Evolutionary conservation across 1,140 invertebrate species (phyloP).

Genomic region (Drosophila baimaii): DNA sequence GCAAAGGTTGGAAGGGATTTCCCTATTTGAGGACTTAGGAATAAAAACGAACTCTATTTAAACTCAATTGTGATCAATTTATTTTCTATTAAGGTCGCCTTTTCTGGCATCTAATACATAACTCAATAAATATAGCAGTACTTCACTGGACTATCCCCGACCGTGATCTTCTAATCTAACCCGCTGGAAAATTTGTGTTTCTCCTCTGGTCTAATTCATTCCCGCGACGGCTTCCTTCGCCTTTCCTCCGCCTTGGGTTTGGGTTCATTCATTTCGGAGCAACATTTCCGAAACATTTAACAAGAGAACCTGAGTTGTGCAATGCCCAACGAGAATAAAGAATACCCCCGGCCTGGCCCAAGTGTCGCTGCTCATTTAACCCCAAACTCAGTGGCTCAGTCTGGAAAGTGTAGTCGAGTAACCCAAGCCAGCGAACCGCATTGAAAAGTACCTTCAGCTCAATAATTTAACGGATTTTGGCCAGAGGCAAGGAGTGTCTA

Average conservation of each 20-base stretch:
- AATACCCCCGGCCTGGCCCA: slow-evolving; percentile 54
- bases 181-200: slow-evolving; percentile 34
- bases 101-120: neutral
- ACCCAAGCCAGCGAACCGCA: slow-evolving; percentile 76
- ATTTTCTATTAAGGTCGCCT: neutral
- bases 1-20: too few species aligned
- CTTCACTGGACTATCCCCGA: slow-evolving; percentile 26
- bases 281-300: slow-evolving; percentile 79
- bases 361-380: slow-evolving; percentile 80
- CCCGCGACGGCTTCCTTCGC: slow-evolving; percentile 54
- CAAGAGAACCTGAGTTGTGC: slow-evolving; percentile 70
- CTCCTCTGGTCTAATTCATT: slow-evolving; percentile 55
- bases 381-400: slow-evolving; percentile 48
- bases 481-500: slow-evolving; percentile 52
- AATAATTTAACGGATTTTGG: slow-evolving; percentile 83
- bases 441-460: slow-evolving; percentile 83
- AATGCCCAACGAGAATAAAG: slow-evolving; percentile 74
- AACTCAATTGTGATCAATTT: neutral
- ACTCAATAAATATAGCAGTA: slow-evolving; percentile 12
- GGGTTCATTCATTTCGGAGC: slow-evolving; percentile 59
- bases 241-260: neutral
- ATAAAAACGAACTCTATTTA: neutral
- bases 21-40: neutral
- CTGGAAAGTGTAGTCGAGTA: slow-evolving; percentile 30
- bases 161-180: slow-evolving; percentile 33